Evolutionary conservation across 2,888 invertebrate genomes (phyloP).

Genomic region (Pinctada fucata): DNA sequence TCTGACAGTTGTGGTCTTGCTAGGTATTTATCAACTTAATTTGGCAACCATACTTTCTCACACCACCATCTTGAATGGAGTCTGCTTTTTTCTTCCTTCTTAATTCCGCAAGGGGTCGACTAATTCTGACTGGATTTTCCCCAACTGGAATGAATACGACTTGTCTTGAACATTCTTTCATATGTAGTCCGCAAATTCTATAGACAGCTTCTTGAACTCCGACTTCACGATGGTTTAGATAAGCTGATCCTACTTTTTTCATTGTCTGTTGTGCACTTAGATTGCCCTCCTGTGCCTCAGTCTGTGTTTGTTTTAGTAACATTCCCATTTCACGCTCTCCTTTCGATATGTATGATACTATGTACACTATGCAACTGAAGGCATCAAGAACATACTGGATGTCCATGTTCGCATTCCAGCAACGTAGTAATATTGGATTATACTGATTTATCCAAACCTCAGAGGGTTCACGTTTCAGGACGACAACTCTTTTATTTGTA

Average conservation of each 20-base stretch:
- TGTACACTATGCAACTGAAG: slow-evolving; percentile 25
- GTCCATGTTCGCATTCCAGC: too few species aligned
- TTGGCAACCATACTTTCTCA: slow-evolving; percentile 30
- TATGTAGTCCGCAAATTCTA: slow-evolving; percentile 29
- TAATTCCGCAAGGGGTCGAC: slow-evolving; percentile 24
- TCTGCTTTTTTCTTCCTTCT: slow-evolving; percentile 10
- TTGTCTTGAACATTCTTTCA: background rate
- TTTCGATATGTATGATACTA: background rate
- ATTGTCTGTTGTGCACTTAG: slow-evolving; percentile 24
- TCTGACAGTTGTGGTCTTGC: slow-evolving; percentile 26
- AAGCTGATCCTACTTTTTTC: slow-evolving; percentile 34
- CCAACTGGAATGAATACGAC: background rate
- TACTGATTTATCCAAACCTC: too few species aligned
- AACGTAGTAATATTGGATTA: too few species aligned
- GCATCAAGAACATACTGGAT: slow-evolving; percentile 31
- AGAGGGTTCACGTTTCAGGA: too few species aligned
- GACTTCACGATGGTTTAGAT: slow-evolving; percentile 40
- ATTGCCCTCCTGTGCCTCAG: slow-evolving; percentile 29
- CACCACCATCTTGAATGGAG: too few species aligned
- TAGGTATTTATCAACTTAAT: slow-evolving; percentile 26
- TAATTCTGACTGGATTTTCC: slow-evolving; percentile 31
- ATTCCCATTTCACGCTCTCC: too few species aligned
- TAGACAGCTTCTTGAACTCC: slow-evolving; percentile 42
- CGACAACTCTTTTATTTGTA: background rate
- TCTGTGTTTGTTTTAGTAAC: background rate